Conservation (phyloP, 2,113 vertebrate species). For the Benitochromis conjunctus region DNA sequence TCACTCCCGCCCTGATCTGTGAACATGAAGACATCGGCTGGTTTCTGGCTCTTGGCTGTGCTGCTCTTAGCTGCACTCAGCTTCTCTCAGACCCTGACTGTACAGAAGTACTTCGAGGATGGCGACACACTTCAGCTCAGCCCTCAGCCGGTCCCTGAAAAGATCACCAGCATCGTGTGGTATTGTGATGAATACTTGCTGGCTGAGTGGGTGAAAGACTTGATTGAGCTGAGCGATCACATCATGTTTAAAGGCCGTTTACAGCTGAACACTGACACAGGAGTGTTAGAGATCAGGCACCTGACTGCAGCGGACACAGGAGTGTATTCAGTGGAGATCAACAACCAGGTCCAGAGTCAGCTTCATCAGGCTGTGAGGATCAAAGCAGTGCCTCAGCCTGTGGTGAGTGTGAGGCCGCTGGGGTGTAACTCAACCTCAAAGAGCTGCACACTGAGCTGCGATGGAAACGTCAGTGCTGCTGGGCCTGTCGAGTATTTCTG, state of each 20-base stretch:
- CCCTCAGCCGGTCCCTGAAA: fast-evolving
- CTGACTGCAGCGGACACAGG: fast-evolving
- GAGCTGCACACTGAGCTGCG: background rate
- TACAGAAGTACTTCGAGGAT: fast-evolving
- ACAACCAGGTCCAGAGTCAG: fast-evolving
- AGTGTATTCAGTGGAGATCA: background rate
- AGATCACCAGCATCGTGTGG: background rate
- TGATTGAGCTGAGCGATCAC: fast-evolving
- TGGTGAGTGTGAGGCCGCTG: fast-evolving
- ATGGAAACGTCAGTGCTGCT: fast-evolving
- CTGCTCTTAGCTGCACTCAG: background rate
- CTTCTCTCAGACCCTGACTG: fast-evolving
- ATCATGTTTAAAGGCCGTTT: fast-evolving
- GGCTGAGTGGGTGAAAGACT: fast-evolving
- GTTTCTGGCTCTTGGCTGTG: background rate
- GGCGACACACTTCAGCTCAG: fast-evolving
- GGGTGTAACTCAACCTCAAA: fast-evolving
- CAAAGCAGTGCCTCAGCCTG: fast-evolving
- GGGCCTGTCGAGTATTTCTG: background rate
- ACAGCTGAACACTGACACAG: fast-evolving
- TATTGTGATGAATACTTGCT: fast-evolving
- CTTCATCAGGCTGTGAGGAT: background rate
- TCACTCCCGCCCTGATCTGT: no score
- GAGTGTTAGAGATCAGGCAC: background rate
- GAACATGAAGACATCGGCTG: fast-evolving